A percentile compares a stretch with the other conserved stretches of the same genome.
Evolutionary conservation across 2,888 invertebrate genomes (phyloP).

Genomic region (Chironomus tentans): DNA sequence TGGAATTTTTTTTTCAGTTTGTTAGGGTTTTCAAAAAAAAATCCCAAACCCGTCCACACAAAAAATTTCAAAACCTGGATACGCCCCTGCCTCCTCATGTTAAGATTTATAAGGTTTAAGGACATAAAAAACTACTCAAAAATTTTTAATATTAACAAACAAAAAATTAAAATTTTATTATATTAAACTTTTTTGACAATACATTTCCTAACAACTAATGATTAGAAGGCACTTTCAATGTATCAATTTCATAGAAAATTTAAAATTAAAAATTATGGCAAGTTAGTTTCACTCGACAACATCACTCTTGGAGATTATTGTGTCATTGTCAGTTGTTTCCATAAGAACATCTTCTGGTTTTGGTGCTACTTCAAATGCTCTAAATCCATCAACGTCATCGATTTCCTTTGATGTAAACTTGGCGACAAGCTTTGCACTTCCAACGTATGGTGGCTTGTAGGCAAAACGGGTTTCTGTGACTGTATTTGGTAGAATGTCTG

Average conservation of each 20-base stretch:
- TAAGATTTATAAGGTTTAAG: too few species aligned
- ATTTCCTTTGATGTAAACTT: slow-evolving; percentile 83
- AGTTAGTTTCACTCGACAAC: background rate
- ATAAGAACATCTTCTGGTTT: slow-evolving; percentile 37
- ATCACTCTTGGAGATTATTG: slow-evolving; percentile 30
- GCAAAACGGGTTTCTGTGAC: slow-evolving; percentile 61
- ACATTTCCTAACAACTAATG: background rate
- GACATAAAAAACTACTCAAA: too few species aligned
- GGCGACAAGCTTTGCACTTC: slow-evolving; percentile 72
- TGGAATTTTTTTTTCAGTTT: too few species aligned
- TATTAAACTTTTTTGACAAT: background rate
- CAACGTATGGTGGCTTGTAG: slow-evolving; percentile 66
- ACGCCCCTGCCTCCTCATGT: too few species aligned
- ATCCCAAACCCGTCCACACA: too few species aligned
- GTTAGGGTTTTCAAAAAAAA: too few species aligned
- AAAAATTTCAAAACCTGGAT: too few species aligned
- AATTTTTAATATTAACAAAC: too few species aligned
- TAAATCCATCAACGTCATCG: slow-evolving; percentile 80
- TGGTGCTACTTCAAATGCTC: slow-evolving; percentile 59
- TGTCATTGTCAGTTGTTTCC: slow-evolving; percentile 30
- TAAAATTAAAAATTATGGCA: background rate
- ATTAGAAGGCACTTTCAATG: too few species aligned
- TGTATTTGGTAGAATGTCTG: slow-evolving; percentile 50
- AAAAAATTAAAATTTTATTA: background rate
- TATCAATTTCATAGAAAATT: background rate